A percentile compares a stretch with the other conserved stretches of the same genome.
These are phyloP conservation scores for Lutraria rhynchaena DNA, from an alignment of 1,140 invertebrate species.

Conservation along the genomic window DNA sequence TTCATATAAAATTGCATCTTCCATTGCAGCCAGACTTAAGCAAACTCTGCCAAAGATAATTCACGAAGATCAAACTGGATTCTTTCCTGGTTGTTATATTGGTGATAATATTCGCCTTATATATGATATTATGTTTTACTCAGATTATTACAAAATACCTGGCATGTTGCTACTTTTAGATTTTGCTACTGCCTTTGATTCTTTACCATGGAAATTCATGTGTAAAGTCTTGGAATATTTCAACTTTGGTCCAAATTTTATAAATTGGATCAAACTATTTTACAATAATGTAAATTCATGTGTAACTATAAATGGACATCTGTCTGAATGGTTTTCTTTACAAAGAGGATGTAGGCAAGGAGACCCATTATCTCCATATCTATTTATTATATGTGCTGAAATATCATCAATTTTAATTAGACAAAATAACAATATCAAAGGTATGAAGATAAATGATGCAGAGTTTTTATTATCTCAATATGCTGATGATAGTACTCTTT, in stretches of 20 bases:
- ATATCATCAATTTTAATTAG: slow-evolving; percentile 16
- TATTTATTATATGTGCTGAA: too few species aligned
- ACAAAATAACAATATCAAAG: slow-evolving; percentile 37
- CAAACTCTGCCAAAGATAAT: slow-evolving; percentile 24
- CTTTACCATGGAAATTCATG: slow-evolving; percentile 23
- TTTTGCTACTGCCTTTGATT: slow-evolving; percentile 26
- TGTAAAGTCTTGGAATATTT: slow-evolving; percentile 17
- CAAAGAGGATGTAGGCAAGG: slow-evolving; percentile 26
- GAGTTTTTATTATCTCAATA: too few species aligned
- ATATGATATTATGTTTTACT: slow-evolving; percentile 29
- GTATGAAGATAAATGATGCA: slow-evolving; percentile 12
- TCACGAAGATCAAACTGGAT: slow-evolving; percentile 38
- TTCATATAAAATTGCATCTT: too few species aligned
- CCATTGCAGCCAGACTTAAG: slow-evolving; percentile 17
- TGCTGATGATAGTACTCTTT: too few species aligned
- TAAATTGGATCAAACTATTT: background rate
- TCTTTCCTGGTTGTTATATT: slow-evolving; percentile 39
- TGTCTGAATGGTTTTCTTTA: too few species aligned
- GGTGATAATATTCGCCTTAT: slow-evolving; percentile 21
- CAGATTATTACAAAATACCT: slow-evolving; percentile 4
- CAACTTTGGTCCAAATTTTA: slow-evolving; percentile 3
- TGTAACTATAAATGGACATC: too few species aligned
- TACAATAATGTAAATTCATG: too few species aligned
- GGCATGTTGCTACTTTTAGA: slow-evolving; percentile 15
- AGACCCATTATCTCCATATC: too few species aligned